Evolutionary conservation across 2,888 invertebrate species (phyloP).

Genomic region (Gandaritis pyraliata): DNA sequence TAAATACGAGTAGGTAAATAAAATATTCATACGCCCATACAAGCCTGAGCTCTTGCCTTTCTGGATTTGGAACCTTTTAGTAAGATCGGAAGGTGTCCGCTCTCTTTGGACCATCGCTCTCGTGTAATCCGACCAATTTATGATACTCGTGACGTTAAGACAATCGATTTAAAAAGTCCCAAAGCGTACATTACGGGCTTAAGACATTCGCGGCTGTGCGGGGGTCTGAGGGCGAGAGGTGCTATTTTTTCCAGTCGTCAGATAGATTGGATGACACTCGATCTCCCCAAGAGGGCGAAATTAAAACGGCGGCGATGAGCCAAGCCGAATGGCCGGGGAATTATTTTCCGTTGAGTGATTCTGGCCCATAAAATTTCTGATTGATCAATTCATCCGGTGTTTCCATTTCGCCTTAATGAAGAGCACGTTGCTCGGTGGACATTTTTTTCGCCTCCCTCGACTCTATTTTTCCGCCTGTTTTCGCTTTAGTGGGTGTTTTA

Average conservation of each 20-base stretch:
- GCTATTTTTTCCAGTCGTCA: conserved; percentile 74
- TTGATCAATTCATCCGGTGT: conserved; percentile 83
- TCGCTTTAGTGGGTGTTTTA: conserved; percentile 80
- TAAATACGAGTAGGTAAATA: too few relatives aligned
- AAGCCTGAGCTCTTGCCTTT: background rate
- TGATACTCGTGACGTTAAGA: conserved; percentile 46
- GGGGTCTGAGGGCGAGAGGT: conserved; percentile 51
- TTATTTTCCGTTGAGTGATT: conserved; percentile 84
- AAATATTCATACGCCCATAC: too few relatives aligned
- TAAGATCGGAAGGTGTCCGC: background rate
- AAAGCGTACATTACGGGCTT: conserved; percentile 70
- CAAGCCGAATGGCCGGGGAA: conserved; percentile 77
- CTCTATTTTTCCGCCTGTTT: conserved; percentile 80
- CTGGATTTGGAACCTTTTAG: background rate
- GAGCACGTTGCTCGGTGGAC: conserved; percentile 74
- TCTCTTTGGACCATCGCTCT: background rate
- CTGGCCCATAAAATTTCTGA: conserved; percentile 82
- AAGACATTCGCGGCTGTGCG: conserved; percentile 50
- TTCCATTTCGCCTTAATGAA: conserved; percentile 79
- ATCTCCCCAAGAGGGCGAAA: conserved; percentile 82
- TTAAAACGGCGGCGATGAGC: conserved; percentile 83
- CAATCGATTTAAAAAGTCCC: conserved; percentile 65
- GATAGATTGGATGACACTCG: conserved; percentile 84
- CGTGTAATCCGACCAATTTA: conserved; percentile 42
- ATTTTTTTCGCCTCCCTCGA: conserved; percentile 65